These are phyloP conservation scores for Orycteropus afer DNA, from an alignment of 2,113 vertebrate species.

Conservation along the genomic window DNA sequence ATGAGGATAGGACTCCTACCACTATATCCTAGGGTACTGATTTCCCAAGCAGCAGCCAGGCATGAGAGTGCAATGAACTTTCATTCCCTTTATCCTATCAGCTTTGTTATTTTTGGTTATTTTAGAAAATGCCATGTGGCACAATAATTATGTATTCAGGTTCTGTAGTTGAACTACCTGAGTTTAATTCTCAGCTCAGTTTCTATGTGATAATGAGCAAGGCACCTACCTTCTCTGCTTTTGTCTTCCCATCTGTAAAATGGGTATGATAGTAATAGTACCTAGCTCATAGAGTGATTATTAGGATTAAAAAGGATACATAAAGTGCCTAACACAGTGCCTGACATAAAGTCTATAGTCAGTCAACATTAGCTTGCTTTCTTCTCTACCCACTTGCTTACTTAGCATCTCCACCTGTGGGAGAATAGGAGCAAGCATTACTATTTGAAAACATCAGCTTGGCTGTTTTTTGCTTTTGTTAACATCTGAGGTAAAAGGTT, in stretches of 20 bases:
- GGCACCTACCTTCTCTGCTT: neutral
- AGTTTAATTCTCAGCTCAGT: neutral
- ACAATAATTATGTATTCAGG: neutral
- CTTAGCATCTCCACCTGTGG: neutral
- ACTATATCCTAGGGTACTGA: neutral
- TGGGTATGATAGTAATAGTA: neutral
- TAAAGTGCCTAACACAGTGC: neutral
- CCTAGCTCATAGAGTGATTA: neutral
- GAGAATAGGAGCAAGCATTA: neutral
- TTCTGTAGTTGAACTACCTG: neutral
- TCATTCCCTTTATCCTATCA: neutral
- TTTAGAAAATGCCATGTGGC: constrained; percentile 35
- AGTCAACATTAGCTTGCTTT: neutral
- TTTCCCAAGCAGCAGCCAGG: neutral
- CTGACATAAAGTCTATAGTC: neutral
- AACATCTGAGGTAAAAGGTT: neutral
- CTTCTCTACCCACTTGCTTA: neutral
- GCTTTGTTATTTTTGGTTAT: neutral
- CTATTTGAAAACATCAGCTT: neutral
- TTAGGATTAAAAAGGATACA: neutral
- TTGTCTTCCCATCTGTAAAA: neutral
- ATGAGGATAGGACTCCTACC: neutral
- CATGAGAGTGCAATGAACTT: neutral
- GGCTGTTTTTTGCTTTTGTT: neutral
- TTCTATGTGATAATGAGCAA: neutral